These are phyloP conservation scores for Tribolium madens DNA, from an alignment of 1,140 invertebrate species.

Conservation along the genomic window DNA sequence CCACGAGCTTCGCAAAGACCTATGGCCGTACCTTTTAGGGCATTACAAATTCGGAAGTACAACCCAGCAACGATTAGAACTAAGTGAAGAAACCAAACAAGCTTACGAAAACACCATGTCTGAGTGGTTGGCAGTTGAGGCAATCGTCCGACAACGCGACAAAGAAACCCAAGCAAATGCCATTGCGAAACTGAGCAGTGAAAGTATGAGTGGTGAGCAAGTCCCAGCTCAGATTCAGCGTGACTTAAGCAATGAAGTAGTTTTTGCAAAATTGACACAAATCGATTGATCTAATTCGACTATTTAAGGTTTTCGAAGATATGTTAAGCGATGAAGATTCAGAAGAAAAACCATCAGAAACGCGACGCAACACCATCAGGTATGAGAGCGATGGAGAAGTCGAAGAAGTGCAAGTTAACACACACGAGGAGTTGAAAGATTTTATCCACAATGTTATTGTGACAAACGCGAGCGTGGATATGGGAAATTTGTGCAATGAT, in stretches of 20 bases:
- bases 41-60: conserved; percentile 88
- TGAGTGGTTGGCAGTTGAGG: conserved; percentile 94
- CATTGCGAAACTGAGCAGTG: conserved; percentile 73
- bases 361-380: conserved; percentile 65
- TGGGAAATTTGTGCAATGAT: conserved; percentile 64
- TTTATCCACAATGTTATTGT: conserved; percentile 73
- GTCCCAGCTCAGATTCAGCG: conserved; percentile 59
- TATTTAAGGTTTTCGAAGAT: conserved; percentile 70
- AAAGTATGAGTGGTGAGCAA: conserved; percentile 66
- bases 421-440: conserved; percentile 53
- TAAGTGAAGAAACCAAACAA: conserved; percentile 77
- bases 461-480: conserved; percentile 75
- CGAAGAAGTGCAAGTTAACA: conserved; percentile 41
- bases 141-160: conserved; percentile 88
- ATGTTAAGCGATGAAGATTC: conserved; percentile 69
- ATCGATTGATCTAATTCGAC: background rate
- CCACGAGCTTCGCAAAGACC: conserved; percentile 82
- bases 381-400: conserved; percentile 66
- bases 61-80: conserved; percentile 74
- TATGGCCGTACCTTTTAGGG: conserved; percentile 92
- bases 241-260: conserved; percentile 67
- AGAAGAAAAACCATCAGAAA: conserved; percentile 65
- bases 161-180: conserved; percentile 77
- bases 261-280: background rate
- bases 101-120: conserved; percentile 92